Percentiles rank a stretch among this genome's conserved stretches.
phyloP scores from a whole-genome alignment of 2,113 vertebrate species.

The Osmerus eperlanus region DNA sequence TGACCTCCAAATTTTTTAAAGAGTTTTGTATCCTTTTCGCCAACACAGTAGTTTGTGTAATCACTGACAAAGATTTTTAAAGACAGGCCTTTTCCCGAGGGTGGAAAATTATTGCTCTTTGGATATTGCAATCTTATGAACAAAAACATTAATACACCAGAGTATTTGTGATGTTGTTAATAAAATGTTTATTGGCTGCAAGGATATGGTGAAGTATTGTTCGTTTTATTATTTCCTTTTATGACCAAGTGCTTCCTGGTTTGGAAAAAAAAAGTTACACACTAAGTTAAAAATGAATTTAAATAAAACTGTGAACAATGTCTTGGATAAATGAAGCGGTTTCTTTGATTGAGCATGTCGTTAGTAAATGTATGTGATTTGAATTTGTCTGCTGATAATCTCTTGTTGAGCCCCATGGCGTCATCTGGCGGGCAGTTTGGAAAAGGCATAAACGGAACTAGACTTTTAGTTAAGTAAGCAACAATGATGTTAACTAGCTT shows the following conservation, averaged over 20 bases:
- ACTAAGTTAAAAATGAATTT: constrained; percentile 61
- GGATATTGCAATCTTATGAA: constrained; percentile 72
- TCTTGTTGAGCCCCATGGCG: background rate
- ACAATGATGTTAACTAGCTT: background rate
- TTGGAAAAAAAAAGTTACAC: constrained; percentile 45
- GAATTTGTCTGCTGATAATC: background rate
- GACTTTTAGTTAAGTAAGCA: background rate
- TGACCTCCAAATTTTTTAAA: constrained; percentile 66
- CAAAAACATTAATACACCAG: constrained; percentile 68
- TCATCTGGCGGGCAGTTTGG: background rate
- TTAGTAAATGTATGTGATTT: background rate
- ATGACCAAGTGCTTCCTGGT: constrained; percentile 75
- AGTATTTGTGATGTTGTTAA: constrained; percentile 92
- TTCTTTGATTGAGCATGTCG: constrained; percentile 21
- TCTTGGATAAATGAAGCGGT: constrained; percentile 57
- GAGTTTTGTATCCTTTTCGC: constrained; percentile 67
- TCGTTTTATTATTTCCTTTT: constrained; percentile 67
- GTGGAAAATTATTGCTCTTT: constrained; percentile 65
- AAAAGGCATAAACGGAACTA: background rate
- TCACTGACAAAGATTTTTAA: constrained; percentile 58
- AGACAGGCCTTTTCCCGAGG: constrained; percentile 65
- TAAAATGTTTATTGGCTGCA: constrained; percentile 93
- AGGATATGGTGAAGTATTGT: constrained; percentile 68
- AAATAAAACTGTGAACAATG: constrained; percentile 77
- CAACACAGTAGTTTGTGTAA: constrained; percentile 71